Percentiles rank a stretch among this genome's conserved stretches.
phyloP scores from a whole-genome alignment of 2,113 vertebrate species.

The Notarius lentiginosus region DNA sequence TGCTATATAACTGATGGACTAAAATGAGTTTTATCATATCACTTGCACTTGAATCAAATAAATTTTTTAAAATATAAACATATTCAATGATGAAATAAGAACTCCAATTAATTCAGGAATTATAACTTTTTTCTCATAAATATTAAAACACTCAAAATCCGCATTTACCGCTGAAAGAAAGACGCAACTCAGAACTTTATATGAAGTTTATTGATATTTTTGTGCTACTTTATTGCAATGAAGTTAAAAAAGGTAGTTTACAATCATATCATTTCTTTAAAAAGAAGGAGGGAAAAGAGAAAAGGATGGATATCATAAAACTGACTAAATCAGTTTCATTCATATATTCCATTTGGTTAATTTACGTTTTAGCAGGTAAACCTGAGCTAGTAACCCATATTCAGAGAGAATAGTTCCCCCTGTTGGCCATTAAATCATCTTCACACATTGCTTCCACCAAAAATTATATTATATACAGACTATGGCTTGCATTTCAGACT shows the following conservation, averaged over 20 bases:
- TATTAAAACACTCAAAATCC: not conserved
- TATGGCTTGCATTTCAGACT: not conserved
- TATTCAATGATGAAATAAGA: not conserved
- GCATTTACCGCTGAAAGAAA: not conserved
- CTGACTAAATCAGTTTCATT: not conserved
- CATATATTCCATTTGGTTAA: not conserved
- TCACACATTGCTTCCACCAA: not conserved
- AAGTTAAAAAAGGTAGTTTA: not conserved
- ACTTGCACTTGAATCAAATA: not conserved
- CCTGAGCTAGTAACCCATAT: not conserved
- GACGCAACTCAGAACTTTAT: not conserved
- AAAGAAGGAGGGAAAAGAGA: no score
- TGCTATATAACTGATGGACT: not conserved
- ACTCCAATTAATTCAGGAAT: not conserved
- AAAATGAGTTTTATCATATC: not conserved
- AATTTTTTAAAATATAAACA: not conserved
- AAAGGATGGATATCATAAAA: not conserved
- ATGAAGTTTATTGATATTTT: not conserved
- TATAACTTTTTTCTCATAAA: not conserved
- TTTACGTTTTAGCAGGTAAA: not conserved
- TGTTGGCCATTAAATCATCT: constrained; percentile 9
- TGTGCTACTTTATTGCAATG: not conserved
- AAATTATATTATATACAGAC: not conserved
- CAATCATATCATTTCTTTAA: not conserved
- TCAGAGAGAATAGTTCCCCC: not conserved